phyloP scores from a whole-genome alignment of 2,113 vertebrate genomes.

The Phyllostomus hastatus region DNA sequence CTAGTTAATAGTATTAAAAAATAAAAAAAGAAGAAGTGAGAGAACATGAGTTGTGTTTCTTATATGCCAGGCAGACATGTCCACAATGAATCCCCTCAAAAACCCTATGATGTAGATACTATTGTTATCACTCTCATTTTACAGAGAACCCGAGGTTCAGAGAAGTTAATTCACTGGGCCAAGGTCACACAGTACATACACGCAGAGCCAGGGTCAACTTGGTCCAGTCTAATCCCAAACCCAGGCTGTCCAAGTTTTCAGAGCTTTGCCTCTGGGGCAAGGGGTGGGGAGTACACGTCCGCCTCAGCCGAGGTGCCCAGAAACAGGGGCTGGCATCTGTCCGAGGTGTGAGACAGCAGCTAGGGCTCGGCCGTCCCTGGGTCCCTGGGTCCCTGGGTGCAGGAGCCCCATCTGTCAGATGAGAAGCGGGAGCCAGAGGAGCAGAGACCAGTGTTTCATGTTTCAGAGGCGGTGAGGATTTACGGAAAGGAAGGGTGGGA shows the following conservation, averaged over 20 bases:
- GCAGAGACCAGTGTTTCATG: neutral
- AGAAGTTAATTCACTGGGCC: neutral
- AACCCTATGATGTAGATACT: neutral
- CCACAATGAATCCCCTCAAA: neutral
- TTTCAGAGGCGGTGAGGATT: neutral
- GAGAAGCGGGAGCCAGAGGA: neutral
- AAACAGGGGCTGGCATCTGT: neutral
- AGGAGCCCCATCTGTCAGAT: neutral
- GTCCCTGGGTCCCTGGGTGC: neutral
- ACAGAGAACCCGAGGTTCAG: neutral
- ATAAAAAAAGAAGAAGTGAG: neutral
- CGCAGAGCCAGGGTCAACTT: neutral
- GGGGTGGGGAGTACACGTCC: too few species aligned
- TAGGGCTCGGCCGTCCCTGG: fast-evolving
- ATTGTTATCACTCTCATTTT: neutral
- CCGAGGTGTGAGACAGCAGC: neutral
- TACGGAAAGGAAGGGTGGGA: neutral
- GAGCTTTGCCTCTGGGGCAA: neutral
- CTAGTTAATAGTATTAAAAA: neutral
- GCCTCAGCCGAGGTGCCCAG: neutral
- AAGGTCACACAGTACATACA: neutral
- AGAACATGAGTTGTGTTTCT: neutral
- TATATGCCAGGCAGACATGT: neutral
- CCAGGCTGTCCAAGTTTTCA: neutral
- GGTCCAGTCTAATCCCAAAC: neutral